phyloP scores from a whole-genome alignment of 2,888 invertebrate genomes.

The Drosophila kambysellisi region DNA sequence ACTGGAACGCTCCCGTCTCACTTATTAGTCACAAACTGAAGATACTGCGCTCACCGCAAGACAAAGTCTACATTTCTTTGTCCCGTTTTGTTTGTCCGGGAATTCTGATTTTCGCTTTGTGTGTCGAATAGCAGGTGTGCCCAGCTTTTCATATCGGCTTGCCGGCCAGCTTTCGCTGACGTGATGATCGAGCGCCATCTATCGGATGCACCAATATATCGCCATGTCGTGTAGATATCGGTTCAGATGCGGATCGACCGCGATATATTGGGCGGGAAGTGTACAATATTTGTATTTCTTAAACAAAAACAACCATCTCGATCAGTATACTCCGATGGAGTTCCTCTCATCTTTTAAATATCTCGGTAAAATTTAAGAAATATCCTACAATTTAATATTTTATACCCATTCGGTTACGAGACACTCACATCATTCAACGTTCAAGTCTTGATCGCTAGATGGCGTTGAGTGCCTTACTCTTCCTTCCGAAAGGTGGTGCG shows the following conservation, averaged over 20 bases:
- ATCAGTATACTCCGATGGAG: not conserved
- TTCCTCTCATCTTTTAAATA: too few relatives aligned
- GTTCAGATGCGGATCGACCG: not conserved
- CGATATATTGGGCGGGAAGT: not conserved
- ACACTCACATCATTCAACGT: too few relatives aligned
- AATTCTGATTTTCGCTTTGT: not conserved
- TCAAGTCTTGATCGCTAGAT: not conserved
- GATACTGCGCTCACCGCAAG: not conserved
- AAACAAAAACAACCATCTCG: not conserved
- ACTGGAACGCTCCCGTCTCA: not conserved
- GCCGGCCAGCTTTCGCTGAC: too few relatives aligned
- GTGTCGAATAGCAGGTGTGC: not conserved
- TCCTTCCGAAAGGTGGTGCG: not conserved
- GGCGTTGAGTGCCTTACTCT: not conserved
- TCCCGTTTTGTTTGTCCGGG: not conserved
- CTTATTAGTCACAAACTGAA: conserved; percentile 18
- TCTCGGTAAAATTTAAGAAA: too few relatives aligned
- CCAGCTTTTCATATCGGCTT: too few relatives aligned
- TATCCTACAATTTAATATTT: too few relatives aligned
- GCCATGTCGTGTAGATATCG: not conserved
- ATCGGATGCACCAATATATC: not conserved
- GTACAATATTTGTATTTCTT: not conserved
- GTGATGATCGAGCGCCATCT: not conserved
- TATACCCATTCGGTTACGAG: too few relatives aligned
- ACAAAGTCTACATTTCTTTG: not conserved